Evolutionary conservation across 2,888 invertebrate species (phyloP).

Genomic region (Calliopum simillimum): DNA sequence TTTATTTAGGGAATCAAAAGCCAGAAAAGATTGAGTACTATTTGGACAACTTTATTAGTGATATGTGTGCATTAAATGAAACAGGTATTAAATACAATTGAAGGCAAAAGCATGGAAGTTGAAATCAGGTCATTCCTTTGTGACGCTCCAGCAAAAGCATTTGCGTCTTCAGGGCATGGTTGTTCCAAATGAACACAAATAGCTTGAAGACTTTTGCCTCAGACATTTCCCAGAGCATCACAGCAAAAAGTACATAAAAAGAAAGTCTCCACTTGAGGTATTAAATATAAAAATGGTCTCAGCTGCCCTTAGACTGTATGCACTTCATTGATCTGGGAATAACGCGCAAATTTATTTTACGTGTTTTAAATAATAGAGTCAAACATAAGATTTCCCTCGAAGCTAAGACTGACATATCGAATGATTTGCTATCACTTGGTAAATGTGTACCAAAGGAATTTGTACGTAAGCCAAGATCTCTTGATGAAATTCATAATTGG

Average conservation of each 20-base stretch:
- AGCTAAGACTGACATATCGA: background rate
- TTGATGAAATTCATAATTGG: background rate
- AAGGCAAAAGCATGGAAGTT: background rate
- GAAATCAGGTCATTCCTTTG: background rate
- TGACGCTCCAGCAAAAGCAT: constrained; percentile 6
- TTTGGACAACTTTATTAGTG: background rate
- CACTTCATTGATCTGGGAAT: background rate
- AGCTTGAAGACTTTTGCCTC: background rate
- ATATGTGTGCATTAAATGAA: background rate
- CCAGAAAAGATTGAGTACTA: background rate
- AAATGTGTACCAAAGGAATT: background rate
- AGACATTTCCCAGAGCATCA: constrained; percentile 4
- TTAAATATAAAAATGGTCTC: background rate
- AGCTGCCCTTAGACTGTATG: background rate
- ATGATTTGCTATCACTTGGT: background rate
- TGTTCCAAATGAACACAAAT: constrained; percentile 4
- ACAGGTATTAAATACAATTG: background rate
- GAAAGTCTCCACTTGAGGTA: background rate
- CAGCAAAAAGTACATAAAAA: background rate
- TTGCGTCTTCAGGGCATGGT: background rate
- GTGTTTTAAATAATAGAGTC: constrained; percentile 1
- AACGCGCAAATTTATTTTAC: background rate
- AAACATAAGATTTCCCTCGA: background rate
- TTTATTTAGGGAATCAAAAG: background rate
- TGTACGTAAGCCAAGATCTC: background rate